Evolutionary conservation across 2,797 vertebrate species (phyloP).

Genomic region (Semotilus atromaculatus): DNA sequence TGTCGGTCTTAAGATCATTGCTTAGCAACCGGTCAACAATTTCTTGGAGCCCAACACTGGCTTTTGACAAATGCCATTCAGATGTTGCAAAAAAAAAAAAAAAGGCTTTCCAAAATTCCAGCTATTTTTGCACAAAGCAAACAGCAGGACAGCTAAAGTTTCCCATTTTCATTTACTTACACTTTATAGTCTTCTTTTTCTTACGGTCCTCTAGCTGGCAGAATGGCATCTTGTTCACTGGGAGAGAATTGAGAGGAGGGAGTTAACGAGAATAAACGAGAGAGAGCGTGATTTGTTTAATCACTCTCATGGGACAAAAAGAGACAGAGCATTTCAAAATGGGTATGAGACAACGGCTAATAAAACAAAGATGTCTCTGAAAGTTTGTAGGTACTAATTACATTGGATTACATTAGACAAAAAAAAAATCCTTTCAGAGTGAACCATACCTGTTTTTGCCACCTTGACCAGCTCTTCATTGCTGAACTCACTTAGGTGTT

Average conservation of each 20-base stretch:
- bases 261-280: neutral
- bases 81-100: no score
- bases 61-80: conserved; percentile 49
- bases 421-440: neutral
- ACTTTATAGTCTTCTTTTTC: conserved; percentile 71
- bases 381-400: neutral
- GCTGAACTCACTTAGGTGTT: conserved; percentile 80
- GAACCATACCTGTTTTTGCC: conserved; percentile 73
- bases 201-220: conserved; percentile 81
- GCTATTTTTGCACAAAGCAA: conserved; percentile 42
- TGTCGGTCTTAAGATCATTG: neutral
- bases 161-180: conserved; percentile 69
- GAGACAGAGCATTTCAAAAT: neutral
- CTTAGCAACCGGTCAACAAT: conserved; percentile 42
- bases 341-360: neutral
- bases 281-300: neutral
- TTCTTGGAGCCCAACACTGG: conserved; percentile 39
- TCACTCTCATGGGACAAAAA: neutral
- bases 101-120: conserved; percentile 46
- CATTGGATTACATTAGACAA: neutral
- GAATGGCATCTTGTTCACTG: conserved; percentile 86
- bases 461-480: conserved; percentile 83
- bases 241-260: conserved; percentile 36
- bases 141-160: conserved; percentile 23
- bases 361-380: neutral